Base-by-base conservation (phyloP, 1,140 invertebrate species). In the Asbolus verrucosus region DNA sequence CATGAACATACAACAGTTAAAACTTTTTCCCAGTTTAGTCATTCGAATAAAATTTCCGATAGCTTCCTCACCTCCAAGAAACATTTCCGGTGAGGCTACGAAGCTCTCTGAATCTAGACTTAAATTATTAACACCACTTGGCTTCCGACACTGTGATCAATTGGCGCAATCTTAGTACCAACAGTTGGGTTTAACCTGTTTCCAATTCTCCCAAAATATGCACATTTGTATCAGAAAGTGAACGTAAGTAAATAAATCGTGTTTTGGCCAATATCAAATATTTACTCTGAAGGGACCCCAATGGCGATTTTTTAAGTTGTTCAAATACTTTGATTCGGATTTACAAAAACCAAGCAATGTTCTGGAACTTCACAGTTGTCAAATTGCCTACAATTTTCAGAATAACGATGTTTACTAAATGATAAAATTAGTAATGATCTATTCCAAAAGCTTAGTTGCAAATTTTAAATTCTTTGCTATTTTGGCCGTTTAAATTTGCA, bases 111-210 rank as follows among this genome's bases (percentile, higher is more conserved):
- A 8, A 46, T 41, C 63, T 50, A 8, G 14, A 27, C 24, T 50
- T 66, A 66, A 66, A 66, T 66, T 66, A 66, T 66, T 66, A 66
- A 66, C 63, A 66, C 27, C 41, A 50, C 43, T 66, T 66, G 63
- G 63, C 63, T 66, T 66, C 63, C 63, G 63, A 66, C 63, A 66
- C 63, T 66, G 63, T 66, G 63, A 66, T 66, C 63, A 66, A 66
- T 66, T 66, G 63, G 16, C 43, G 63, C 63, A 66, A 66, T 66
- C 63, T 66, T 66, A 66, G 30, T 46, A 31, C 38, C 63, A 66
- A 66, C 38, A 65, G 61, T 65, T 65, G 61, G 61, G 39, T 39
- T 65, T 65, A 65, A 54, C 46, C 19, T 30, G 46, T 50, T 50
- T 50, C 39, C 39, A 43, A 43, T 43, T 43, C 43, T 50, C 16